phyloP scores from a whole-genome alignment of 2,888 invertebrate species.

The Ormyrus thymus region DNA sequence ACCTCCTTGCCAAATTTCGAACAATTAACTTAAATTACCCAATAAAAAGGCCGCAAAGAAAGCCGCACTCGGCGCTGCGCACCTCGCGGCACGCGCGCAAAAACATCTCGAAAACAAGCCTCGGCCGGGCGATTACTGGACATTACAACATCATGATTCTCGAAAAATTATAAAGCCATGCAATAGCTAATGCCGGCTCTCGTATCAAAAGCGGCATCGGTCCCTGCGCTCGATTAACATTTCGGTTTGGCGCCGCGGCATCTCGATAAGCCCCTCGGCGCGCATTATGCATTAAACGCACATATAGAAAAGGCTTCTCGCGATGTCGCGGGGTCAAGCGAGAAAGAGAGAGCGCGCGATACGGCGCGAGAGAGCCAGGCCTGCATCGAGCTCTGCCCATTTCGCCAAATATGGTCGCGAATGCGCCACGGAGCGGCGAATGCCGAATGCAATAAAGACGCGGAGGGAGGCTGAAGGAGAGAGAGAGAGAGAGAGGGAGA shows the following conservation, averaged over 20 bases:
- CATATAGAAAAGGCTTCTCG: background rate
- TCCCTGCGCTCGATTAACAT: background rate
- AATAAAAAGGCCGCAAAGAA: no score
- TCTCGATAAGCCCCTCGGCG: background rate
- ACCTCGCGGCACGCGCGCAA: no score
- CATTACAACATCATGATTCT: no score
- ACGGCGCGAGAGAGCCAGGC: background rate
- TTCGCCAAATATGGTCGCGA: slow-evolving; percentile 68
- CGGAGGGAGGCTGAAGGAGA: slow-evolving; percentile 40
- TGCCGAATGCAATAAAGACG: slow-evolving; percentile 42
- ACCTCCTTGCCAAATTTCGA: no score
- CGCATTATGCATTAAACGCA: background rate
- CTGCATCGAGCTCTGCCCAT: slow-evolving; percentile 50
- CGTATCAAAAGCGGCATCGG: background rate
- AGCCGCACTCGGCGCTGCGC: no score
- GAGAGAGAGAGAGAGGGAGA: background rate
- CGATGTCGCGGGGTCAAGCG: slow-evolving; percentile 56
- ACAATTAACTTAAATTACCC: no score
- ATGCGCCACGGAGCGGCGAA: slow-evolving; percentile 61
- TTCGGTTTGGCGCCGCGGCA: background rate
- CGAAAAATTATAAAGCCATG: no score
- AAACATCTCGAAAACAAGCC: no score
- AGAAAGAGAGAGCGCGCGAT: slow-evolving; percentile 20
- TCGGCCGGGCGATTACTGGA: no score
- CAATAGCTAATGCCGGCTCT: no score